Percentiles rank a stretch among this genome's conserved stretches.
Evolutionary conservation across 1,140 invertebrate species (phyloP).

Genomic region (Heliconius eleuchia): DNA sequence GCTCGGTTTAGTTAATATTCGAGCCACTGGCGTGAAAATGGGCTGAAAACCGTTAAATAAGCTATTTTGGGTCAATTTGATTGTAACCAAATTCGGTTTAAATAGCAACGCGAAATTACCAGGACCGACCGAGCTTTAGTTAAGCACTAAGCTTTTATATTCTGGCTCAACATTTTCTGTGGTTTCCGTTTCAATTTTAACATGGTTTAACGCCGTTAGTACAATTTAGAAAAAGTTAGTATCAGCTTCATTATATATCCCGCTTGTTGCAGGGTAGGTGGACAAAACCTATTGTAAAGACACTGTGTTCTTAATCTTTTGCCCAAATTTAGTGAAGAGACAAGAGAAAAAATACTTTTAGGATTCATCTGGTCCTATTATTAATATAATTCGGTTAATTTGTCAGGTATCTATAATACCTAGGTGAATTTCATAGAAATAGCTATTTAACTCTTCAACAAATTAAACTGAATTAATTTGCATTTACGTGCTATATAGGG

Average conservation of each 20-base stretch:
- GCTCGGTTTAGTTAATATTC: constrained; percentile 19
- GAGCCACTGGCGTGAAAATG: constrained; percentile 22
- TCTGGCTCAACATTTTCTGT: background rate
- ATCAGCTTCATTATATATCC: background rate
- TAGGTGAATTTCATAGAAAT: background rate
- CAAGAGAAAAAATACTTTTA: too few relatives aligned
- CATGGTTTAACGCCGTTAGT: too few relatives aligned
- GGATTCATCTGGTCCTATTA: too few relatives aligned
- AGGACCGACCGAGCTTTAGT: background rate
- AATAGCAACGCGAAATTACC: constrained; percentile 3
- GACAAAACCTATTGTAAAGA: background rate
- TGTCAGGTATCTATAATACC: too few relatives aligned
- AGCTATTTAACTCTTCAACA: background rate
- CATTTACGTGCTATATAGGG: background rate
- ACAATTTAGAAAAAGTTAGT: too few relatives aligned
- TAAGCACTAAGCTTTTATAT: constrained; percentile 4
- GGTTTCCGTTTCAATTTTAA: too few relatives aligned
- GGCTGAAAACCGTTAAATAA: constrained; percentile 14
- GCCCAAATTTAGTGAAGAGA: too few relatives aligned
- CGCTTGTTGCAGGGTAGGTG: background rate
- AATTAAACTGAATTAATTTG: background rate
- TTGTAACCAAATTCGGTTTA: constrained; percentile 12
- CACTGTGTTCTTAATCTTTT: background rate
- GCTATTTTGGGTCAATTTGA: constrained; percentile 16
- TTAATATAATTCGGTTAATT: too few relatives aligned